A percentile compares a stretch with the other conserved stretches of the same genome.
phyloP scores from a whole-genome alignment of 2,797 vertebrate genomes.

The Okamejei kenojei region DNA sequence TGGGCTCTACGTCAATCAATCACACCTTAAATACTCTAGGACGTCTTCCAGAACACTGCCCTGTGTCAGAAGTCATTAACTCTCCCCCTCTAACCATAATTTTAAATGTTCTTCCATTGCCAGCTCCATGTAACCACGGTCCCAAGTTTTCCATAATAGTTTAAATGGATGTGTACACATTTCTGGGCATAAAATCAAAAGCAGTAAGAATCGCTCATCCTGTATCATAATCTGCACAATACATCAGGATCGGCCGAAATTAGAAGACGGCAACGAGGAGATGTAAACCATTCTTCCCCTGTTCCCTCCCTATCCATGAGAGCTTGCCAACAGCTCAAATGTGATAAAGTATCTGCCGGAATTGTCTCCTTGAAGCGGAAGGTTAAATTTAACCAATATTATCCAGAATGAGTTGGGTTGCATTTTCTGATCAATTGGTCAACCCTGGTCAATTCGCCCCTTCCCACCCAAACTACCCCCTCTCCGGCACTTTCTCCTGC shows the following conservation, averaged over 20 bases:
- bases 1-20: not conserved
- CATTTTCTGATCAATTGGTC: not conserved
- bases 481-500: too few relatives aligned
- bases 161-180: conserved; percentile 5
- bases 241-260: not conserved
- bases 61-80: not conserved
- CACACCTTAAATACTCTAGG: not conserved
- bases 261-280: not conserved
- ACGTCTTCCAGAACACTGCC: not conserved
- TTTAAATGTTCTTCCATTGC: not conserved
- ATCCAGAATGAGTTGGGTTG: not conserved
- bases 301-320: not conserved
- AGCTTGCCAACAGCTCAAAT: conserved; percentile 3
- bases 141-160: conserved; percentile 24
- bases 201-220: not conserved
- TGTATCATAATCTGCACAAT: not conserved
- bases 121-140: not conserved
- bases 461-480: too few relatives aligned
- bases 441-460: too few relatives aligned
- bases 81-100: not conserved
- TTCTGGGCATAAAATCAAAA: conserved; percentile 13
- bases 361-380: not conserved
- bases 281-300: not conserved
- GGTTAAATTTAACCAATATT: not conserved
- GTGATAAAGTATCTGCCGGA: not conserved